A percentile compares a stretch with the other conserved stretches of the same genome.
phyloP scores from a whole-genome alignment of 2,797 vertebrate genomes.

The Poeciliopsis presidionis region DNA sequence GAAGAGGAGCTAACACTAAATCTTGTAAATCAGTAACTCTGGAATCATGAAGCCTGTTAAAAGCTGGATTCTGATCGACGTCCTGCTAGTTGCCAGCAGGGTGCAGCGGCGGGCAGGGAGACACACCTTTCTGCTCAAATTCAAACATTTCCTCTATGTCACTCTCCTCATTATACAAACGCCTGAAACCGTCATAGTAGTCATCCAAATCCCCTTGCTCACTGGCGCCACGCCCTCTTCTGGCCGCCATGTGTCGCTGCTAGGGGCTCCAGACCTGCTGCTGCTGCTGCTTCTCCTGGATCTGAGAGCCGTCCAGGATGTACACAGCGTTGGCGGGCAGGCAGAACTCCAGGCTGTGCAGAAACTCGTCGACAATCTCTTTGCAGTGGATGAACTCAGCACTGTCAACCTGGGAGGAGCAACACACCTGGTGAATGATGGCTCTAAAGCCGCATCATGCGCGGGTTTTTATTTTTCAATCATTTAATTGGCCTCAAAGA shows the following conservation, averaged over 20 bases:
- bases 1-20: conserved; percentile 11
- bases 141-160: not conserved
- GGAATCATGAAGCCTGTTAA: not conserved
- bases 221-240: not conserved
- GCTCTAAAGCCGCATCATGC: not conserved
- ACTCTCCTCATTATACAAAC: conserved; percentile 71
- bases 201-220: conserved; percentile 67
- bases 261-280: conserved; percentile 28
- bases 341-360: conserved; percentile 69
- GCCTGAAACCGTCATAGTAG: conserved; percentile 77
- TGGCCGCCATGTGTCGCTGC: not conserved
- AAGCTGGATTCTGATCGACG: conserved; percentile 2
- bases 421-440: not conserved
- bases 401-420: conserved; percentile 71
- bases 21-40: not conserved
- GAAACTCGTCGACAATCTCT: conserved; percentile 79
- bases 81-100: conserved; percentile 57
- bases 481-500: not conserved
- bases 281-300: conserved; percentile 46
- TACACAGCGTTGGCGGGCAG: conserved; percentile 72
- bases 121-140: conserved; percentile 45
- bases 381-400: conserved; percentile 79
- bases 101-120: conserved; percentile 76
- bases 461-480: not conserved
- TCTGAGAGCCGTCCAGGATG: conserved; percentile 67